phyloP scores from a whole-genome alignment of 2,797 vertebrate species.

The Lacerta viridis region DNA sequence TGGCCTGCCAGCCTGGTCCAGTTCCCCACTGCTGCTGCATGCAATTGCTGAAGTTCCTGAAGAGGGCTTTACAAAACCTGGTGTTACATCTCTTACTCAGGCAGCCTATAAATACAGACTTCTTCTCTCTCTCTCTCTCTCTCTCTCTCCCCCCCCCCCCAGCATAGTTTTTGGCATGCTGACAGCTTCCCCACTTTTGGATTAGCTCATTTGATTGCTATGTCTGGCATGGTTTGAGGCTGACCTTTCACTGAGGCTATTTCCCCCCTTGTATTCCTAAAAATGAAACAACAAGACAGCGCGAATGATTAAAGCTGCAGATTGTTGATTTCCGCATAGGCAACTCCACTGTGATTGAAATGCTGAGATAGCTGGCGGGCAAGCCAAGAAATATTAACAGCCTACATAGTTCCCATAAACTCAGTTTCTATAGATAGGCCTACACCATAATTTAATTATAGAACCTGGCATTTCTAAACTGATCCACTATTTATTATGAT shows the following conservation, averaged over 20 bases:
- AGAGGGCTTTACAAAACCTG: background rate
- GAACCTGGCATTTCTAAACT: background rate
- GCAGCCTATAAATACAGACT: background rate
- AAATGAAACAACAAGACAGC: background rate
- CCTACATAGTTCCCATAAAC: background rate
- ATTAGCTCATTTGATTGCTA: background rate
- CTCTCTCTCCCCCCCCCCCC: too few species aligned
- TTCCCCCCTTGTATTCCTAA: background rate
- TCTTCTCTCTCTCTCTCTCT: background rate
- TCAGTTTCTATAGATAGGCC: background rate
- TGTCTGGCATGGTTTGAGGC: background rate
- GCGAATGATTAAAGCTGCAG: background rate
- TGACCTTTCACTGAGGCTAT: background rate
- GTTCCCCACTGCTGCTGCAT: too few species aligned
- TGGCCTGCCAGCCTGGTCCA: too few species aligned
- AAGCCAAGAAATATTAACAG: background rate
- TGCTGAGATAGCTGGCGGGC: conserved; percentile 28
- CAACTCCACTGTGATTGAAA: conserved; percentile 43
- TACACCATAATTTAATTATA: background rate
- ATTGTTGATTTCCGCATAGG: conserved; percentile 27
- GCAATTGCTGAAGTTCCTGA: too few species aligned
- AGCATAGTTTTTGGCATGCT: background rate
- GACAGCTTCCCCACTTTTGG: background rate
- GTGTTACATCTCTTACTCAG: background rate
- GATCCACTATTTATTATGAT: background rate